Conservation (phyloP, 2,888 invertebrate species). For the Creontiades dilutus region DNA sequence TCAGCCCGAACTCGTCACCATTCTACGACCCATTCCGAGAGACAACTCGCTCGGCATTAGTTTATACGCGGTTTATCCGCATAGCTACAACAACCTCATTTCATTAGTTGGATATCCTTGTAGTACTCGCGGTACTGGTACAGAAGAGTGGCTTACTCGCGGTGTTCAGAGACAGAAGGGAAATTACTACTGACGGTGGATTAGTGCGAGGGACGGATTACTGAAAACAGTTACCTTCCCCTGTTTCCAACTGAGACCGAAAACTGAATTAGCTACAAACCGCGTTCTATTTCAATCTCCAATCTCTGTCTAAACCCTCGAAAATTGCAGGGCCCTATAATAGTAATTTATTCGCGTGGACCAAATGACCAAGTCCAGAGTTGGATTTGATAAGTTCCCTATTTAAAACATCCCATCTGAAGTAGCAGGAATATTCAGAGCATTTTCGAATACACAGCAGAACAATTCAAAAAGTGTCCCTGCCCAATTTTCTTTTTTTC, state of each 20-base stretch:
- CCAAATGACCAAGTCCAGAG: too few relatives aligned
- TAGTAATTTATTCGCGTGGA: too few relatives aligned
- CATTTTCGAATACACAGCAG: too few relatives aligned
- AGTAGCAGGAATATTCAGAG: too few relatives aligned
- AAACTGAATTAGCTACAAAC: neutral
- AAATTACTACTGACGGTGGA: neutral
- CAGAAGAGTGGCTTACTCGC: neutral
- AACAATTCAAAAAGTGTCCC: too few relatives aligned
- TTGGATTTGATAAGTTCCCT: too few relatives aligned
- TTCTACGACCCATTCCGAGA: neutral
- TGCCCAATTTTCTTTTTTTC: too few relatives aligned
- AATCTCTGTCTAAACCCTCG: neutral
- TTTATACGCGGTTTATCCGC: neutral
- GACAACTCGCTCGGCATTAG: slow-evolving; percentile 2
- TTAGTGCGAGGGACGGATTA: neutral
- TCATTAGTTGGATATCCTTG: neutral
- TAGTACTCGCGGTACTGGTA: neutral
- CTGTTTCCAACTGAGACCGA: neutral
- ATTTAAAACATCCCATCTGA: too few relatives aligned
- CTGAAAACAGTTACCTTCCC: slow-evolving; percentile 16
- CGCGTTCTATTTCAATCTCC: neutral
- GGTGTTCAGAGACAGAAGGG: neutral
- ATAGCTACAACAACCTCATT: neutral
- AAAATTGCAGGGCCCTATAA: neutral
- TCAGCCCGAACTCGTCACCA: neutral